Evolutionary conservation across 2,888 invertebrate species (phyloP).

Genomic region (Volucella inanis): DNA sequence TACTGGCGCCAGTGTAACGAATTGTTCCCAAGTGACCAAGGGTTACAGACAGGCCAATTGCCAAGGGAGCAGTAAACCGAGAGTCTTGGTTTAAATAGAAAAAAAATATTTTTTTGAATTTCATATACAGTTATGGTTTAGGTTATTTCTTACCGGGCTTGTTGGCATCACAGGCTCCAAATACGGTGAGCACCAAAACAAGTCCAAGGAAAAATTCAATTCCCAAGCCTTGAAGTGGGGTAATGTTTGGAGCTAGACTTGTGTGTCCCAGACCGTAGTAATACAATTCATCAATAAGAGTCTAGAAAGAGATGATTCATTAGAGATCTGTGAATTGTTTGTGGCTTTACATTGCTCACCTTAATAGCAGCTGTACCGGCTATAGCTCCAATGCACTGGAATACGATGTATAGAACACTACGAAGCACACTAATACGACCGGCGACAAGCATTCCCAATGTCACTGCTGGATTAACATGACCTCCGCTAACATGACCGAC

Average conservation of each 20-base stretch:
- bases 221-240: constrained; percentile 91
- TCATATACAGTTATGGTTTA: neutral
- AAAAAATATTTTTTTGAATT: neutral
- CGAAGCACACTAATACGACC: constrained; percentile 91
- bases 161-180: constrained; percentile 86
- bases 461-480: constrained; percentile 97
- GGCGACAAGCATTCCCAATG: constrained; percentile 89
- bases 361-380: constrained; percentile 90
- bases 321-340: neutral
- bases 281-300: constrained; percentile 87
- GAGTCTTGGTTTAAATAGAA: constrained; percentile 84
- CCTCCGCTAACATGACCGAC: constrained; percentile 95
- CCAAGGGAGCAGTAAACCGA: constrained; percentile 91
- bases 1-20: constrained; percentile 93
- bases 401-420: constrained; percentile 90
- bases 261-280: constrained; percentile 89
- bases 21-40: constrained; percentile 93
- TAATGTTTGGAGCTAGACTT: constrained; percentile 85
- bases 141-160: constrained; percentile 79
- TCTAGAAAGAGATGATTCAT: constrained; percentile 82
- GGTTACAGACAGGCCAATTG: constrained; percentile 94
- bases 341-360: constrained; percentile 80
- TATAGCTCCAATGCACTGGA: constrained; percentile 92
- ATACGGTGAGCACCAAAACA: constrained; percentile 94
- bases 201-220: constrained; percentile 95